Base-by-base conservation (phyloP, 1,140 invertebrate genomes). In the Solenopsis invicta region DNA sequence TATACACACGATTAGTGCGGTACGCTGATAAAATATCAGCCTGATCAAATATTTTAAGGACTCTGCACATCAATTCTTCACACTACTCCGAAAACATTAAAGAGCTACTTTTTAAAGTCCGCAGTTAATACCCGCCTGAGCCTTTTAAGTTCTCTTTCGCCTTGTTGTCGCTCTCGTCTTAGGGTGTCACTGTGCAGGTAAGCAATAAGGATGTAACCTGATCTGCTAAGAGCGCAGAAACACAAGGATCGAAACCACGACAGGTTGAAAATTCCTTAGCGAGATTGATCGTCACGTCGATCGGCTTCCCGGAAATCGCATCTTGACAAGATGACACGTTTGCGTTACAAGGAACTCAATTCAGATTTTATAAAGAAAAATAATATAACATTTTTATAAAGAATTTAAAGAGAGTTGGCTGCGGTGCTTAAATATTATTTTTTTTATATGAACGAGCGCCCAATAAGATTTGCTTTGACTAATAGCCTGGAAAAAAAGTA, bases 181-280 rank as follows among this genome's bases (percentile, higher is more conserved):
- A 78, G 34, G 64, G 29, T 85, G 72, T 59, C 52, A 34, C 37
- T 88, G 87, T 76, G 86, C 78, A 82, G 86, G 81, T 80, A 86
- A 86, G 92, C 94, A 94, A 94, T 94, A 94, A 93, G 94, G 93
- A 93, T 94, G 94, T 95, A 95, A 95, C 93, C 90, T 66, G 94
- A 95, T 72, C 48, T 67, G 37, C 48, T 78, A 82, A 64, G 72
- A 88, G 45, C 67, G 52, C 80, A 75, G 77, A 91, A 61, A 84
- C 72, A 67, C 74, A 78, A 62, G 69, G 75, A 71, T 76, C 34
- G 88, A 77, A 54, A 69, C 0, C 56, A 80, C 86, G 77, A 89
- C 71, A 87, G 87, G 50, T 77, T 84, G 69, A 89, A 89, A 88
- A 88, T 90, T 85, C 89, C 78, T 72, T 21, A 50, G 24, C 37